Evolutionary conservation across 2,797 vertebrate species (phyloP), one percentile per base, ranked within the genome.

Genomic region (Silurus lanzhouensis): DNA sequence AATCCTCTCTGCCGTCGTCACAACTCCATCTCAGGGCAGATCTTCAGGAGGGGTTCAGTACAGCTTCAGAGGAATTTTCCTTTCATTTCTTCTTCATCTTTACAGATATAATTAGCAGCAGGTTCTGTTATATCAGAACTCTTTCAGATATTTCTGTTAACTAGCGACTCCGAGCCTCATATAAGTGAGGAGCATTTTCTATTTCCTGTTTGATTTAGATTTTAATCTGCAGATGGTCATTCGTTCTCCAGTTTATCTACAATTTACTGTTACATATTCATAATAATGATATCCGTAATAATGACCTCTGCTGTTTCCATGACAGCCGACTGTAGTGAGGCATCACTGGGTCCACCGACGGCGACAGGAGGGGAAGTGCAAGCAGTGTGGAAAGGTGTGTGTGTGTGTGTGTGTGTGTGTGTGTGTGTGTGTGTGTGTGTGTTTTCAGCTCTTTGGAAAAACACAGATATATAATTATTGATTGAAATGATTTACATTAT

Each of bases 301-400:
- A 81, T 81, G 60, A 66, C 70, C 31, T 90, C 14, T 89, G 75
- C 71, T 87, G 61, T 82, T 70, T 83, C 68, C 15, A 5, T 87
- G 87, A 52, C 92, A 99, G 98, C 93, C 96, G 74, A 94, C 94
- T 58, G 87, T 95, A 7, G 97, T 99, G 83, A 95, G 97, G 82
- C 98, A 99, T 83, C 94, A 95, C 90, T 95, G 94, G 94, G 94
- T 95, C 60, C 98, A 99, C 90, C 93, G 98, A 83, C 94, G 97
- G 14, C 95, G 97, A 0, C 97, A 99, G 92, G 96, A 97, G 0
- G 97, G 98, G 90, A 98, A 97, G 88, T 99, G 98, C 91, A 94
- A 96, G 25, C 97, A 99, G 87, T 99, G 98, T 89, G 98, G 97
- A 88, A 99, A 99, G 97, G 98, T 98, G 84, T 60, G 55, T 81